Evolutionary conservation across 2,113 vertebrate genomes (phyloP).

Genomic region (Burhinus oedicnemus): DNA sequence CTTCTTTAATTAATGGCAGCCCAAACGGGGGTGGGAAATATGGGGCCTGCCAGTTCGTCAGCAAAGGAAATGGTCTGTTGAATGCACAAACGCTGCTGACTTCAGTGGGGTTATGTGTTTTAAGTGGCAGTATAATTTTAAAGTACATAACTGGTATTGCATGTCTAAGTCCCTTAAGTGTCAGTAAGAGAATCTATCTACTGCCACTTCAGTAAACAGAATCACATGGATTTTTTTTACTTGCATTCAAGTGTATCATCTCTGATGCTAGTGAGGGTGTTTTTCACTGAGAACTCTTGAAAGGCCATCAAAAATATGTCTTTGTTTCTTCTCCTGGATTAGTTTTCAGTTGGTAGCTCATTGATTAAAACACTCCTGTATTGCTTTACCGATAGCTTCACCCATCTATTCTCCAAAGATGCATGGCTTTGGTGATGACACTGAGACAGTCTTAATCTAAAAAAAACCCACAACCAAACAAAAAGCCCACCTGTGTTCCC

Average conservation of each 20-base stretch:
- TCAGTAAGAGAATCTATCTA: not conserved
- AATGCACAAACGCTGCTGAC: not conserved
- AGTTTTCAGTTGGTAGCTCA: not conserved
- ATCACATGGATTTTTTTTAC: not conserved
- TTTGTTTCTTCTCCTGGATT: not conserved
- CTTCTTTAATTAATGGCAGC: not conserved
- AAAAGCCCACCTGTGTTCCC: not conserved
- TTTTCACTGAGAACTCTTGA: not conserved
- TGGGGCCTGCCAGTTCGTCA: fast-evolving
- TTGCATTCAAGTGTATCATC: not conserved
- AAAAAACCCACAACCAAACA: not conserved
- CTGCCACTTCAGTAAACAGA: not conserved
- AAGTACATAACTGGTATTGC: not conserved
- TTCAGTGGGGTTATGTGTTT: not conserved
- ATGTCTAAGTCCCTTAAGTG: fast-evolving
- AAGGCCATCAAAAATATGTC: not conserved
- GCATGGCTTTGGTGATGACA: not conserved
- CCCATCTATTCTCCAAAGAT: not conserved
- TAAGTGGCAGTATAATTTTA: not conserved
- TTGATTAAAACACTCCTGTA: not conserved
- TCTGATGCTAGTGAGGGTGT: not conserved
- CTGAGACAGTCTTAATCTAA: not conserved
- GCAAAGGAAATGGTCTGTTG: not conserved
- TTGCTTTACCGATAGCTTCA: not conserved
- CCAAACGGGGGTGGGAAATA: not conserved